Percentiles rank a stretch among this genome's conserved stretches.
These are phyloP conservation scores for Gymnothorax reevesii DNA, from an alignment of 2,797 vertebrate species.

Conservation along the genomic window DNA sequence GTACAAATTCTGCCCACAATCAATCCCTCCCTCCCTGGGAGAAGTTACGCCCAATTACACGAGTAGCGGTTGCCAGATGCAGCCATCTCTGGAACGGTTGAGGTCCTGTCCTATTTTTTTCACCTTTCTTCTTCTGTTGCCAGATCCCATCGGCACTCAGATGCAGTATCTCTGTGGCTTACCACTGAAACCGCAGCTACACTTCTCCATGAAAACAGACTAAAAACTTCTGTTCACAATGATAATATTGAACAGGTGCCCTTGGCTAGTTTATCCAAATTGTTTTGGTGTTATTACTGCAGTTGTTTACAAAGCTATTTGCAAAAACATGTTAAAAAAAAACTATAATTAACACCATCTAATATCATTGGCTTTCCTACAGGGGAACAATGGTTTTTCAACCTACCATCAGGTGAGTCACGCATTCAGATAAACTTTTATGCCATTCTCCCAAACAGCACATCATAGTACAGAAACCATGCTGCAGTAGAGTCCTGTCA, in stretches of 20 bases:
- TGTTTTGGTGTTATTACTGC: not conserved
- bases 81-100: not conserved
- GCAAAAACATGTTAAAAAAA: not conserved
- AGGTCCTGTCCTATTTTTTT: not conserved
- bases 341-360: conserved; percentile 6
- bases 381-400: not conserved
- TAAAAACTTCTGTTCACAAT: not conserved
- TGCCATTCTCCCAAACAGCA: not conserved
- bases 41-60: not conserved
- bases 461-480: not conserved
- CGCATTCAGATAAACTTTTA: not conserved
- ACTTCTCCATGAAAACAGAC: not conserved
- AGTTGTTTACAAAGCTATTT: not conserved
- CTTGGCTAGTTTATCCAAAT: not conserved
- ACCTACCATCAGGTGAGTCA: not conserved
- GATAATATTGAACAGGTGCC: not conserved
- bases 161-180: not conserved
- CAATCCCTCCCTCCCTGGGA: not conserved
- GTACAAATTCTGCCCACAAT: not conserved
- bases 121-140: not conserved
- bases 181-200: not conserved
- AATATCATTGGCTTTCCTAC: not conserved
- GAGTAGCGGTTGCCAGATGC: not conserved
- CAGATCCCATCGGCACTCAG: not conserved
- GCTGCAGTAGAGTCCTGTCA: not conserved